phyloP scores from a whole-genome alignment of 2,113 vertebrate species.

The Trachemys scripta region DNA sequence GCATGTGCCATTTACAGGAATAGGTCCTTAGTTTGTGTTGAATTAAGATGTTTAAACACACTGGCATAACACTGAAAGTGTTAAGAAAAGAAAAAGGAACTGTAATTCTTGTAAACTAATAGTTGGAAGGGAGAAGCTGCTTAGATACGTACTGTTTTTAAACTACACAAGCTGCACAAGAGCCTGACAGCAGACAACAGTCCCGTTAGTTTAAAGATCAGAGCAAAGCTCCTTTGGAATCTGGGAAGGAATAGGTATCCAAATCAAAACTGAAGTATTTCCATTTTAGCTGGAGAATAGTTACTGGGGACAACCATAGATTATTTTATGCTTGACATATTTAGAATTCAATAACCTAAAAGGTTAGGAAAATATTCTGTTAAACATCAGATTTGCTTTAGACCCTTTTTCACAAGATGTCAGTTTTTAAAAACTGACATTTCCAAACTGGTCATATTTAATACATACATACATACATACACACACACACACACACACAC shows the following conservation, averaged over 20 bases:
- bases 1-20: rapidly evolving
- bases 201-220: neutral
- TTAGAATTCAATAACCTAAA: neutral
- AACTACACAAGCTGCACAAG: neutral
- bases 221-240: neutral
- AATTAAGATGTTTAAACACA: rapidly evolving
- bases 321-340: neutral
- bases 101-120: neutral
- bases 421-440: neutral
- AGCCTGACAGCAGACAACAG: rapidly evolving
- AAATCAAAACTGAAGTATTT: slow-evolving; percentile 35
- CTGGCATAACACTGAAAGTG: neutral
- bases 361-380: neutral
- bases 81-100: neutral
- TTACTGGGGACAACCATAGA: rapidly evolving
- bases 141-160: neutral
- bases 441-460: neutral
- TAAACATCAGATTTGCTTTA: neutral
- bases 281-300: slow-evolving; percentile 31
- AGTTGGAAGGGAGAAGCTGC: neutral
- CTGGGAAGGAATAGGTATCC: neutral
- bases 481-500: neutral
- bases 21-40: neutral
- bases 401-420: neutral
- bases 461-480: neutral